phyloP scores from a whole-genome alignment of 1,140 invertebrate species.

The Pseudoatta argentina region DNA sequence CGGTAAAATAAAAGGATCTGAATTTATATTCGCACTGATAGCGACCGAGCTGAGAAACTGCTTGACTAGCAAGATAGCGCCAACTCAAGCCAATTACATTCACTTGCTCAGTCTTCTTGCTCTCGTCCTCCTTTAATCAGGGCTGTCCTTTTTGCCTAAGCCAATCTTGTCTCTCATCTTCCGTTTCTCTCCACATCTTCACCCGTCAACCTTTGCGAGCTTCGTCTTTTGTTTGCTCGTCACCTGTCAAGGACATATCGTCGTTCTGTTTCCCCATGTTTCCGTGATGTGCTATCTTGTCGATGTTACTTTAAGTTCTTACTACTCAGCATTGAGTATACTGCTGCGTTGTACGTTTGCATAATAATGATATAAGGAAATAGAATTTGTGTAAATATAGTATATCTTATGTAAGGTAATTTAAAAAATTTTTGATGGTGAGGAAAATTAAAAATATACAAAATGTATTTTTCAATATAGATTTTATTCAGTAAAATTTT shows the following conservation, averaged over 20 bases:
- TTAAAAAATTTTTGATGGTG: neutral
- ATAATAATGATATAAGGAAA: neutral
- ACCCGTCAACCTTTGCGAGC: neutral
- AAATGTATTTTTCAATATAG: neutral
- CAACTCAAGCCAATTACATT: conserved; percentile 84
- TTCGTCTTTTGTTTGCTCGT: conserved; percentile 28
- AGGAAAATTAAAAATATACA: neutral
- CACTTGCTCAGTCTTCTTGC: conserved; percentile 79
- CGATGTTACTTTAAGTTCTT: conserved; percentile 30
- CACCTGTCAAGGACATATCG: conserved; percentile 18
- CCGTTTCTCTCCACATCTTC: conserved; percentile 13
- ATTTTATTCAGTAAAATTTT: neutral
- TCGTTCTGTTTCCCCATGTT: conserved; percentile 8
- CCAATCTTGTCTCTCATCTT: conserved; percentile 57
- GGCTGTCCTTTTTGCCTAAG: conserved; percentile 50
- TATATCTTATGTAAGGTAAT: neutral
- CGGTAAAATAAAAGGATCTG: conserved; percentile 72
- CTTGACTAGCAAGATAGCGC: conserved; percentile 83
- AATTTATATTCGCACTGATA: conserved; percentile 85
- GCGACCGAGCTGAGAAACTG: conserved; percentile 82
- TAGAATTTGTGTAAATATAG: neutral
- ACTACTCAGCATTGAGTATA: conserved; percentile 3
- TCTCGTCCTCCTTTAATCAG: conserved; percentile 53
- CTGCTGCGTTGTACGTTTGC: conserved; percentile 1
- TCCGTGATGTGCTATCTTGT: conserved; percentile 6